These are phyloP conservation scores for Atrichornis clamosus DNA, from an alignment of 2,113 vertebrate genomes.

Conservation along the genomic window DNA sequence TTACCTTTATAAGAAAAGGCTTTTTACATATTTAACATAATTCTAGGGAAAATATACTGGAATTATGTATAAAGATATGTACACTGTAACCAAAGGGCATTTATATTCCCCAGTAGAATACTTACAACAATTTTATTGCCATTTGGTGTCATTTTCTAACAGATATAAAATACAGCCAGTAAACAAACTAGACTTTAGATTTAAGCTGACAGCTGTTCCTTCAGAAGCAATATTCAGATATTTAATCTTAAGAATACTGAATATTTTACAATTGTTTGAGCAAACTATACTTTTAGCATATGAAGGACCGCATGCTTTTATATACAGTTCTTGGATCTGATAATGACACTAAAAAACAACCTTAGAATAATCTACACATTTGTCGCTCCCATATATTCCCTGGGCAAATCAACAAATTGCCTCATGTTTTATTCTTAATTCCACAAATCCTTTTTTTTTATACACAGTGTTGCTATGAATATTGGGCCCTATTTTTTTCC, in stretches of 20 bases:
- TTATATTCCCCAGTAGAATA: constrained; percentile 84
- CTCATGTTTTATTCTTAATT: constrained; percentile 64
- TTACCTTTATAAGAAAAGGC: constrained; percentile 78
- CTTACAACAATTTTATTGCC: constrained; percentile 89
- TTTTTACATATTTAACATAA: constrained; percentile 94
- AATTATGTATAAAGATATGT: constrained; percentile 86
- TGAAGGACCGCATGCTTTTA: constrained; percentile 6
- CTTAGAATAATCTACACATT: constrained; percentile 31
- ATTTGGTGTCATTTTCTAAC: constrained; percentile 88
- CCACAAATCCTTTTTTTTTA: constrained; percentile 26
- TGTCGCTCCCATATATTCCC: constrained; percentile 1
- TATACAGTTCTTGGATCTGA: constrained; percentile 32
- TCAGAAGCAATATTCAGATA: constrained; percentile 81
- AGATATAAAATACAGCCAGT: constrained; percentile 78
- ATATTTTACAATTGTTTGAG: constrained; percentile 70
- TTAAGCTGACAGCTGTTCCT: constrained; percentile 83
- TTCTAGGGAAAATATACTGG: constrained; percentile 83
- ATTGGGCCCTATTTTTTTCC: not conserved
- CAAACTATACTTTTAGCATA: constrained; percentile 56
- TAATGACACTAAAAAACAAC: constrained; percentile 37
- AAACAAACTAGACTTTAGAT: constrained; percentile 87
- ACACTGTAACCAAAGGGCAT: constrained; percentile 86
- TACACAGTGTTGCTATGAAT: not conserved
- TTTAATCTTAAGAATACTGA: constrained; percentile 74
- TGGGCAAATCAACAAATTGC: constrained; percentile 50